A percentile compares a stretch with the other conserved stretches of the same genome.
Evolutionary conservation across 1,140 invertebrate species (phyloP).

Genomic region (Venustaconcha ellipsiformis): DNA sequence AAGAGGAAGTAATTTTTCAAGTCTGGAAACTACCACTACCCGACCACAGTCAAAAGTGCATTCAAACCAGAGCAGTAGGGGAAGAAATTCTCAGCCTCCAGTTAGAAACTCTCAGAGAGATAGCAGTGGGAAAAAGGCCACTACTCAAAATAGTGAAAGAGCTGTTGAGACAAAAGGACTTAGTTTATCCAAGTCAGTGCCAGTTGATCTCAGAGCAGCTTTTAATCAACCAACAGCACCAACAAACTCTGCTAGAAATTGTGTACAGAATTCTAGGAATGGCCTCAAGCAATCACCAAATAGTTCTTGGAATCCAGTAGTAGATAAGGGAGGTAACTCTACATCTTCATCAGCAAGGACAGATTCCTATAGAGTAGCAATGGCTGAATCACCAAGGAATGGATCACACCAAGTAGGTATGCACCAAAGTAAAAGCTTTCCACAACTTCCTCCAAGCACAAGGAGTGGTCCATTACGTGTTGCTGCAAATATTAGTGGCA

Average conservation of each 20-base stretch:
- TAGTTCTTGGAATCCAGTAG: conserved; percentile 3
- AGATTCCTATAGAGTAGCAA: conserved; percentile 58
- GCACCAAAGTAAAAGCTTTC: conserved; percentile 40
- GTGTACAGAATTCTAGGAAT: conserved; percentile 22
- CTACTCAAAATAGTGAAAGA: conserved; percentile 14
- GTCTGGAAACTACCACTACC: not conserved
- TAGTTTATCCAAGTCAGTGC: conserved; percentile 5
- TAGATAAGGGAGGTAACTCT: not conserved
- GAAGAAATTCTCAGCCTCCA: conserved; percentile 3
- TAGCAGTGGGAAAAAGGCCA: conserved; percentile 18
- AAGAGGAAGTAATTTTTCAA: not conserved
- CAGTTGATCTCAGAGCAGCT: conserved; percentile 25
- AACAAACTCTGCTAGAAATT: not conserved
- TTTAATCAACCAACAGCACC: conserved; percentile 5
- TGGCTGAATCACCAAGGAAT: conserved; percentile 26
- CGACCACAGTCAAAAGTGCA: conserved; percentile 8
- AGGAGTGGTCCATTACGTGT: conserved; percentile 32
- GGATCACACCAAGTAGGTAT: conserved; percentile 43
- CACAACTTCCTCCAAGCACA: conserved; percentile 30
- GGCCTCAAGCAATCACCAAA: conserved; percentile 11
- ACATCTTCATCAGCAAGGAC: conserved; percentile 22
- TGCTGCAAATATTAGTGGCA: conserved; percentile 33
- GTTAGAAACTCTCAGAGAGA: conserved; percentile 1
- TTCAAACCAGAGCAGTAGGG: conserved; percentile 19
- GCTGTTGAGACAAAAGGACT: not conserved